Percentiles rank a stretch among this genome's conserved stretches.
These are phyloP conservation scores for Leucania comma DNA, from an alignment of 2,888 invertebrate species.

Conservation along the genomic window DNA sequence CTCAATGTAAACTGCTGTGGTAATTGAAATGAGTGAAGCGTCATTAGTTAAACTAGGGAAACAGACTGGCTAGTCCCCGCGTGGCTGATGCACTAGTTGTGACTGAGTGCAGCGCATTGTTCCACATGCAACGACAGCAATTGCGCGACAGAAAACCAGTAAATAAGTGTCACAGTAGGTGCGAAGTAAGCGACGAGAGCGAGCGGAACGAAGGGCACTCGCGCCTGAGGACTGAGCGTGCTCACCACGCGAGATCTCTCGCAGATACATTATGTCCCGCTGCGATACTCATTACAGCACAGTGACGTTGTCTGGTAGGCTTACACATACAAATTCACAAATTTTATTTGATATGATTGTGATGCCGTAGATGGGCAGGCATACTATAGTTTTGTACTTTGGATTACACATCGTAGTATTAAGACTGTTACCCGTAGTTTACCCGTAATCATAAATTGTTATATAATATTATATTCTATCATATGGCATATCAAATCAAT, in stretches of 20 bases:
- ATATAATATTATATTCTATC: no score
- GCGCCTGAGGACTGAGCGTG: not conserved
- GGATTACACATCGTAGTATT: no score
- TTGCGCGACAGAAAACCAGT: slow-evolving; percentile 3
- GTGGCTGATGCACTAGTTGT: not conserved
- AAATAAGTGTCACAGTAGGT: slow-evolving; percentile 17
- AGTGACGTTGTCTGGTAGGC: not conserved
- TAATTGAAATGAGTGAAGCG: not conserved
- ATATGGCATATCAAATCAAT: not conserved
- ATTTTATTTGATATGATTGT: not conserved
- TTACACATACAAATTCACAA: not conserved
- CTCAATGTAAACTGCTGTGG: not conserved
- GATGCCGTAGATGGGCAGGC: not conserved
- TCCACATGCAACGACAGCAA: not conserved
- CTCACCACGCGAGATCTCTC: slow-evolving; percentile 13
- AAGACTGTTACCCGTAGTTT: no score
- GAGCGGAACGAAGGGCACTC: slow-evolving; percentile 5
- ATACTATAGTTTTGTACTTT: not conserved
- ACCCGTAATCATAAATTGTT: no score
- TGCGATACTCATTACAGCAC: not conserved
- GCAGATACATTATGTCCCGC: not conserved
- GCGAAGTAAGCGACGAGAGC: not conserved
- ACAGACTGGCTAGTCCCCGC: not conserved
- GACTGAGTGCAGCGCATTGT: not conserved
- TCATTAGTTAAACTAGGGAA: not conserved